Conservation (phyloP, 2,113 vertebrate species). For the Limanda limanda region DNA sequence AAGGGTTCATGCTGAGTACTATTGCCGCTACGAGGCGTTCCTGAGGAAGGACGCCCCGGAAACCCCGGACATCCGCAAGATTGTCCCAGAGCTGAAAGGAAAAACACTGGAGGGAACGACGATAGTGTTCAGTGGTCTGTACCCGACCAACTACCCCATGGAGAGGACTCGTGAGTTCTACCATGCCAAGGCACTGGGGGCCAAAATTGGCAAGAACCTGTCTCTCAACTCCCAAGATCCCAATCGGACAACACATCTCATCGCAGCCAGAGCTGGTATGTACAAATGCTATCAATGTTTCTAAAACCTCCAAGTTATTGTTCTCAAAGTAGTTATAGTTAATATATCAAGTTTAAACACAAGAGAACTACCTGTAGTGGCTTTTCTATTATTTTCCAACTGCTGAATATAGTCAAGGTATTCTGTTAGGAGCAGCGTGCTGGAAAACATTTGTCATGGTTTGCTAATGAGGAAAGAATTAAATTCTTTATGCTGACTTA, state of each 20-base stretch:
- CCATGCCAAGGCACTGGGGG: conserved; percentile 93
- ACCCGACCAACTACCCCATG: conserved; percentile 94
- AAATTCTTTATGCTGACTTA: too few relatives aligned
- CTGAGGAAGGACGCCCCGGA: conserved; percentile 84
- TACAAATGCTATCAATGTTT: conserved; percentile 4
- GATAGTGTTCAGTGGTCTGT: conserved; percentile 93
- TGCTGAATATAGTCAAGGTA: too few relatives aligned
- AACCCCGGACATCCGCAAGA: conserved; percentile 92
- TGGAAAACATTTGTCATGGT: neutral
- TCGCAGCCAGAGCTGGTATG: conserved; percentile 92
- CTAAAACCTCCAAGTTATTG: neutral
- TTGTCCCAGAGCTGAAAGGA: conserved; percentile 93
- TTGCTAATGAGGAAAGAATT: too few relatives aligned
- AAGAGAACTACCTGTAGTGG: neutral
- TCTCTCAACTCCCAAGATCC: conserved; percentile 85
- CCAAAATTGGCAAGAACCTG: conserved; percentile 88
- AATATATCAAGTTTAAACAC: neutral
- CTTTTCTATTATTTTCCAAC: neutral
- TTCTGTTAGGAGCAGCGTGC: neutral
- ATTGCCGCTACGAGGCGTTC: conserved; percentile 88
- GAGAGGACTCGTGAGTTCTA: conserved; percentile 95
- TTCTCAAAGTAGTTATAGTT: neutral
- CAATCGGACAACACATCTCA: conserved; percentile 89
- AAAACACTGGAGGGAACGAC: conserved; percentile 87
- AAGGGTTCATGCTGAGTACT: conserved; percentile 93